Evolutionary conservation across 2,888 invertebrate genomes (phyloP).

Genomic region (Oegoconia quadripuncta): DNA sequence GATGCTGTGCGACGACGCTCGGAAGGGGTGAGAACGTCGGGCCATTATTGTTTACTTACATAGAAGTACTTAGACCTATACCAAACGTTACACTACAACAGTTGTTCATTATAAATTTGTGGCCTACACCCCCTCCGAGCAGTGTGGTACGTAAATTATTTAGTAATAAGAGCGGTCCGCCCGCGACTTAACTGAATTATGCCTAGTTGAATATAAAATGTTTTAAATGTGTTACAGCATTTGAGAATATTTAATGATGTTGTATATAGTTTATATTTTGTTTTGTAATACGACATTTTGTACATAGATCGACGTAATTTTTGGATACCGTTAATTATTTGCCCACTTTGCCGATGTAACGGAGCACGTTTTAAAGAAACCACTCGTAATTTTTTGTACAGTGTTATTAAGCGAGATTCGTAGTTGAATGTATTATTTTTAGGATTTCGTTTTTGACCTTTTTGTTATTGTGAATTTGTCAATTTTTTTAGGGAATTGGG

Average conservation of each 20-base stretch:
- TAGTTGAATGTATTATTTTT: constrained; percentile 74
- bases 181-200: constrained; percentile 61
- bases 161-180: constrained; percentile 43
- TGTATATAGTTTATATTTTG: constrained; percentile 79
- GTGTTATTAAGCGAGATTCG: constrained; percentile 75
- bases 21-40: constrained; percentile 12
- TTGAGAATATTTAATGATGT: constrained; percentile 78
- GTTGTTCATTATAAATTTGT: too few relatives aligned
- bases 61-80: too few relatives aligned
- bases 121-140: constrained; percentile 16
- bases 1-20: background rate
- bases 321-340: constrained; percentile 53
- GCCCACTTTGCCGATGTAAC: constrained; percentile 63
- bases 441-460: constrained; percentile 67
- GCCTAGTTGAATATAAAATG: constrained; percentile 76
- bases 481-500: constrained; percentile 85
- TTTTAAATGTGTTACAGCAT: constrained; percentile 79
- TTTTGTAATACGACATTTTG: constrained; percentile 70
- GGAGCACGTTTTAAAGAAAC: constrained; percentile 71
- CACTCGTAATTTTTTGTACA: constrained; percentile 76
- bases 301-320: constrained; percentile 61
- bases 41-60: too few relatives aligned
- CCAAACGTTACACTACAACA: too few relatives aligned
- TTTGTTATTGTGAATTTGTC: constrained; percentile 84
- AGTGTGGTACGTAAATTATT: constrained; percentile 45